These are phyloP conservation scores for Scaptodrosophila latifasciaeformis DNA, from an alignment of 2,888 invertebrate species.

Conservation along the genomic window DNA sequence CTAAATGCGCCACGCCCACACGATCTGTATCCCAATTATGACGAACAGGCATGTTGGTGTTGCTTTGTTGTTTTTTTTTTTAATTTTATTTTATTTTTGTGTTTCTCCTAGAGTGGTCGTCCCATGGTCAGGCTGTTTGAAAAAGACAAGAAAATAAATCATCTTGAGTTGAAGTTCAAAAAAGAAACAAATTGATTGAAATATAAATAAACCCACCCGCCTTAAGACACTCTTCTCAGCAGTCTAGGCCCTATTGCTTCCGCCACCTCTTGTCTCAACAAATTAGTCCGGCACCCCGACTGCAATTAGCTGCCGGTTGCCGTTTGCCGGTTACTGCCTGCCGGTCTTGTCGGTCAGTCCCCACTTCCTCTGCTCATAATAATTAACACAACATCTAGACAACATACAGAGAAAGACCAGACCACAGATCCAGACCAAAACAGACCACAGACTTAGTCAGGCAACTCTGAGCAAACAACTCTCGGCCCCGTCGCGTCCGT, in stretches of 20 bases:
- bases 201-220: background rate
- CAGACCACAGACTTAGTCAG: slow-evolving; percentile 1
- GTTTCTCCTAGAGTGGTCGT: too few relatives aligned
- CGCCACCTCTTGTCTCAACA: too few relatives aligned
- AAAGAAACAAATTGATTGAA: background rate
- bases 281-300: slow-evolving; percentile 47
- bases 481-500: slow-evolving; percentile 17
- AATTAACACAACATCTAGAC: slow-evolving; percentile 59
- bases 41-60: slow-evolving; percentile 73
- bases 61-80: too few relatives aligned
- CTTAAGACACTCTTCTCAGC: slow-evolving; percentile 17
- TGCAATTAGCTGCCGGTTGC: slow-evolving; percentile 15
- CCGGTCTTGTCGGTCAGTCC: too few relatives aligned
- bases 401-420: slow-evolving; percentile 57
- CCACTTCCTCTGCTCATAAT: slow-evolving; percentile 65
- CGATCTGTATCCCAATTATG: slow-evolving; percentile 75
- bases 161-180: background rate
- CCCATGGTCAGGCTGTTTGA: slow-evolving; percentile 35
- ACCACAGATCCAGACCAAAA: background rate
- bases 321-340: slow-evolving; percentile 40
- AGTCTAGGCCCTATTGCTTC: too few relatives aligned
- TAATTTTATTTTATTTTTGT: slow-evolving; percentile 1
- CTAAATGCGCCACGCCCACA: slow-evolving; percentile 78
- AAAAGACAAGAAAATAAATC: slow-evolving; percentile 2
- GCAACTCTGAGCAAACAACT: background rate